A percentile compares a stretch with the other conserved stretches of the same genome.
phyloP scores from a whole-genome alignment of 23 tunicate genomes.

The Trididemnum nubilum region DNA sequence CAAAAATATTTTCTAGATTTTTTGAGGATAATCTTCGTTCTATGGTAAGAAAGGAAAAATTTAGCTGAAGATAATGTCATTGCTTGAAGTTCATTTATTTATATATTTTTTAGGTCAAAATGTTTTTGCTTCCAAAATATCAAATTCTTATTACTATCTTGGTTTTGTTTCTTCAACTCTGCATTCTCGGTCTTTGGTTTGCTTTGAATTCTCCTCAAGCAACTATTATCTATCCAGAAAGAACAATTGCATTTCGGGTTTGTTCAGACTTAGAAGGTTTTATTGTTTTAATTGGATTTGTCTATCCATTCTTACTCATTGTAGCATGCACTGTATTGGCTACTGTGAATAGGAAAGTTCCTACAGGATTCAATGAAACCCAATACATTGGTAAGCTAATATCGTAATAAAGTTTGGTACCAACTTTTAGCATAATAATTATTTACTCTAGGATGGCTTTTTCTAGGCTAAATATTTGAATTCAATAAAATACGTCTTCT shows the following conservation, averaged over 20 bases:
- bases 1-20: too few relatives aligned
- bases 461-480: too few relatives aligned
- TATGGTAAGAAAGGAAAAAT: too few relatives aligned
- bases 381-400: conserved; percentile 51
- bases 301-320: conserved; percentile 47
- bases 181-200: conserved; percentile 60
- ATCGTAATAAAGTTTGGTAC: too few relatives aligned
- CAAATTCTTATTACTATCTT: conserved; percentile 47
- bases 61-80: too few relatives aligned
- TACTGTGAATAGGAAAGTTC: conserved; percentile 44
- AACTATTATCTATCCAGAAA: conserved; percentile 26
- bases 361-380: conserved; percentile 59
- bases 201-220: conserved; percentile 26
- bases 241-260: conserved; percentile 32
- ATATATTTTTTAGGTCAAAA: conserved; percentile 58
- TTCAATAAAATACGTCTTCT: too few relatives aligned
- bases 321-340: conserved; percentile 51
- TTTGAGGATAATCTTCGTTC: too few relatives aligned
- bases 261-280: conserved; percentile 24
- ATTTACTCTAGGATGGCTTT: too few relatives aligned
- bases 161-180: conserved; percentile 51
- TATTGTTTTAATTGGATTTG: conserved; percentile 22
- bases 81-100: too few relatives aligned
- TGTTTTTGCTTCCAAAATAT: conserved; percentile 48
- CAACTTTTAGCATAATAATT: neutral